Conservation (phyloP, 2,888 invertebrate species). For the Stenotaenia linearis region DNA sequence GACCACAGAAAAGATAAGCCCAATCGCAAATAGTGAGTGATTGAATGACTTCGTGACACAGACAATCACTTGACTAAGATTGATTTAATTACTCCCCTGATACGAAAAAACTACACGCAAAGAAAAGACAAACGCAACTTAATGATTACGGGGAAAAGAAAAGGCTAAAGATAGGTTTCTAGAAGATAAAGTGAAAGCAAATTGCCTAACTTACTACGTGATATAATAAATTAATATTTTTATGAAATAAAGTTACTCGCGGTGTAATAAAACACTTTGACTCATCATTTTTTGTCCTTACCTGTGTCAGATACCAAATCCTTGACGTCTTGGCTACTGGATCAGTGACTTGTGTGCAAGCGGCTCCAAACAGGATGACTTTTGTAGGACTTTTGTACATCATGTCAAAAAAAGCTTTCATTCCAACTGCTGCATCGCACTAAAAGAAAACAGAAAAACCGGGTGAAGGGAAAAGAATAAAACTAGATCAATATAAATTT, state of each 20-base stretch:
- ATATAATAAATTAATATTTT: neutral
- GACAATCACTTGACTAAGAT: neutral
- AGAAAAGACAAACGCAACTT: neutral
- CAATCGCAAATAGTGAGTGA: neutral
- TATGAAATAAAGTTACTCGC: too few relatives aligned
- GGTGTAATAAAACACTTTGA: neutral
- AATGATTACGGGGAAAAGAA: neutral
- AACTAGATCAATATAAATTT: neutral
- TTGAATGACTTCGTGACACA: neutral
- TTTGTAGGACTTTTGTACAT: slow-evolving; percentile 69
- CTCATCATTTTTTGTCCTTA: slow-evolving; percentile 45
- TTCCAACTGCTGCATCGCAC: slow-evolving; percentile 91
- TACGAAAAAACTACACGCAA: too few relatives aligned
- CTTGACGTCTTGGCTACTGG: slow-evolving; percentile 94
- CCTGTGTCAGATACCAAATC: slow-evolving; percentile 94
- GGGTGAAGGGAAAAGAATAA: neutral
- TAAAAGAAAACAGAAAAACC: slow-evolving; percentile 49
- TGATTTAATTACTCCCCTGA: neutral
- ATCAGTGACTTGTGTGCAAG: slow-evolving; percentile 93
- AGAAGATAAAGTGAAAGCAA: neutral
- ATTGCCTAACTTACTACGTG: neutral
- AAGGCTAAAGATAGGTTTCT: neutral
- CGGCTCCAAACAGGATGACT: slow-evolving; percentile 91
- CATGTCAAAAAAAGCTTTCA: slow-evolving; percentile 94
- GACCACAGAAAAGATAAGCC: neutral